A percentile compares a stretch with the other conserved stretches of the same genome.
Conservation (phyloP, 2,113 vertebrate genomes). For the Sturnira hondurensis region DNA sequence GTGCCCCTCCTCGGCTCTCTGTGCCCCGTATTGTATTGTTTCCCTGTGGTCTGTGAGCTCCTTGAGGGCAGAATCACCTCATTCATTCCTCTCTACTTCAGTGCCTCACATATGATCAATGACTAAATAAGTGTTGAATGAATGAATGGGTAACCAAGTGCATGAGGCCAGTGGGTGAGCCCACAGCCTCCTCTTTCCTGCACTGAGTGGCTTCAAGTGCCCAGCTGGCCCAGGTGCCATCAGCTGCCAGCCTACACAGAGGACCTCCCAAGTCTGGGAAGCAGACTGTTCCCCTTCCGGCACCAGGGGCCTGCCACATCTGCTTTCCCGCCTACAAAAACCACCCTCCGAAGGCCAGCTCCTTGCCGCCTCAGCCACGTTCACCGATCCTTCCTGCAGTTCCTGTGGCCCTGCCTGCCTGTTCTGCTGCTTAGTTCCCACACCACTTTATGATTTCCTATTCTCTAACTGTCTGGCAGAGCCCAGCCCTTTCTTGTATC, state of each 20-base stretch:
- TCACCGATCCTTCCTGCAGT: not conserved
- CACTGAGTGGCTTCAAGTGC: not conserved
- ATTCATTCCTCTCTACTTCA: not conserved
- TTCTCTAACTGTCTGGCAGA: not conserved
- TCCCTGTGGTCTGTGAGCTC: no score
- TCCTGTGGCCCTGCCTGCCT: not conserved
- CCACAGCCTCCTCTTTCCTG: not conserved
- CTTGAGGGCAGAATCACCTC: not conserved
- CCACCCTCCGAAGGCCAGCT: not conserved
- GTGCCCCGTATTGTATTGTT: no score
- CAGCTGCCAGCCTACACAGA: not conserved
- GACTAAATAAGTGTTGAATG: not conserved
- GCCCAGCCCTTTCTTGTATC: not conserved
- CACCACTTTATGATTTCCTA: not conserved
- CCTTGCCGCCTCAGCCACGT: not conserved
- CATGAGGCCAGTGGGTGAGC: not conserved
- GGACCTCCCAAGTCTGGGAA: not conserved
- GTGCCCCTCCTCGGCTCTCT: no score
- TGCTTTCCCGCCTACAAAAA: not conserved
- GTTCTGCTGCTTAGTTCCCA: not conserved
- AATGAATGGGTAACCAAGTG: not conserved
- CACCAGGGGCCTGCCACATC: not conserved
- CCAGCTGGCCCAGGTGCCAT: not conserved
- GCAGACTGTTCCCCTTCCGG: not conserved
- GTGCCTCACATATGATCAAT: not conserved